A percentile compares a stretch with the other conserved stretches of the same genome.
These are phyloP conservation scores for Corythornis cristatus DNA, from an alignment of 2,113 vertebrate species.

Conservation along the genomic window DNA sequence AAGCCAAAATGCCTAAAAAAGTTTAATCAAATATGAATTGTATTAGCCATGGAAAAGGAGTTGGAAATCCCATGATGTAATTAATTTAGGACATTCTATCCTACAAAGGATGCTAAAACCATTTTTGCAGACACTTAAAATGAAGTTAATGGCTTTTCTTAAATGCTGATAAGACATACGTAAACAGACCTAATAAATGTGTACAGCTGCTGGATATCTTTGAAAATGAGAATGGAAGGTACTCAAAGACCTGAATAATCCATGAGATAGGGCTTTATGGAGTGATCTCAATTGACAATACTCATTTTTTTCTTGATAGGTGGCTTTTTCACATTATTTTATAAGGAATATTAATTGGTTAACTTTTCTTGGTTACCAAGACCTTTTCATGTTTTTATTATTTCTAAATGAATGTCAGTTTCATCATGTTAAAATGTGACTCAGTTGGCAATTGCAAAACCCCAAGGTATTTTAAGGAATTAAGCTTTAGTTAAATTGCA, in stretches of 20 bases:
- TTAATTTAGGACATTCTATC: background rate
- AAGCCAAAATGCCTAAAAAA: background rate
- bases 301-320: background rate
- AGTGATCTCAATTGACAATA: background rate
- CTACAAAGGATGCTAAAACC: background rate
- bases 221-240: background rate
- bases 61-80: background rate
- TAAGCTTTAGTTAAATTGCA: background rate
- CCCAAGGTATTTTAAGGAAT: background rate
- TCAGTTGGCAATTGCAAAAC: background rate
- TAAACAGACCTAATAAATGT: background rate
- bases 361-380: background rate
- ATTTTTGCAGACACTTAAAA: background rate
- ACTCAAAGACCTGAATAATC: background rate
- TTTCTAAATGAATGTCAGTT: background rate
- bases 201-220: background rate
- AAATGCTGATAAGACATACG: background rate
- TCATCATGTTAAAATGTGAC: background rate
- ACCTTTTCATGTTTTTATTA: background rate
- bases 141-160: background rate
- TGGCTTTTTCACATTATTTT: background rate
- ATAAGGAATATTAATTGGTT: background rate
- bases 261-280: fast-evolving
- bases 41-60: background rate
- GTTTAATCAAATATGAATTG: background rate